phyloP scores from a whole-genome alignment of 2,113 vertebrate genomes.

The Dasyornis broadbenti region DNA sequence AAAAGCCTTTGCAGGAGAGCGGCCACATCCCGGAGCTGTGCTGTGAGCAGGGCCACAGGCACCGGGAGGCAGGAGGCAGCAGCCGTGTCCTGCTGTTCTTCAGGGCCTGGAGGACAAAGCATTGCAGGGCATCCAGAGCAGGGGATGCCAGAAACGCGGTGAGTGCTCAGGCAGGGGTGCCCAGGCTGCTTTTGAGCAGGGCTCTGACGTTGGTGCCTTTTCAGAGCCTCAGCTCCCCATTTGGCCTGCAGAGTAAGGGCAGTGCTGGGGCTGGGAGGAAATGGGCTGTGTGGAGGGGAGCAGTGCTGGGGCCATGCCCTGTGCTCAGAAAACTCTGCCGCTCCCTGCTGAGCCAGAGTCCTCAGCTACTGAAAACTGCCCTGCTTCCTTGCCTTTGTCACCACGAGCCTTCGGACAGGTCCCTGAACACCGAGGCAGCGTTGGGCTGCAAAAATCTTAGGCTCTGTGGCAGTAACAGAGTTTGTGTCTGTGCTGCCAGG shows the following conservation, averaged over 20 bases:
- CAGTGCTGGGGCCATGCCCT: neutral
- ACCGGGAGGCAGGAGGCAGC: neutral
- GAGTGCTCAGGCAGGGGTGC: neutral
- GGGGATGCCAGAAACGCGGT: neutral
- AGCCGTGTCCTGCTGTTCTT: accelerated
- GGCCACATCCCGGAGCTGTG: accelerated
- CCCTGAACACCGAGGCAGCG: neutral
- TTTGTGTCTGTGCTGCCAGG: neutral
- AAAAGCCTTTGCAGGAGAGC: neutral
- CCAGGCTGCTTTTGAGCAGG: neutral
- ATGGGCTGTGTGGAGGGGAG: neutral
- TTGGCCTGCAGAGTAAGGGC: neutral
- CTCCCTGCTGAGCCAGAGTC: neutral
- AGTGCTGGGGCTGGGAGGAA: neutral
- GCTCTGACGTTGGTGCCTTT: neutral
- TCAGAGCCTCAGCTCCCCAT: neutral
- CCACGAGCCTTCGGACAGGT: neutral
- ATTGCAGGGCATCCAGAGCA: accelerated
- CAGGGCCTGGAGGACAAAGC: neutral
- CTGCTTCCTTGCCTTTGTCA: neutral
- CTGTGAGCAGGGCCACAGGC: neutral
- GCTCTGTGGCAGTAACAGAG: neutral
- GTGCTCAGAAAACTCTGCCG: neutral
- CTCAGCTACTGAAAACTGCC: neutral
- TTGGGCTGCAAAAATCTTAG: neutral